A percentile compares a stretch with the other conserved stretches of the same genome.
phyloP scores from a whole-genome alignment of 2,888 invertebrate species.

The Nemotelus nigrinus region DNA sequence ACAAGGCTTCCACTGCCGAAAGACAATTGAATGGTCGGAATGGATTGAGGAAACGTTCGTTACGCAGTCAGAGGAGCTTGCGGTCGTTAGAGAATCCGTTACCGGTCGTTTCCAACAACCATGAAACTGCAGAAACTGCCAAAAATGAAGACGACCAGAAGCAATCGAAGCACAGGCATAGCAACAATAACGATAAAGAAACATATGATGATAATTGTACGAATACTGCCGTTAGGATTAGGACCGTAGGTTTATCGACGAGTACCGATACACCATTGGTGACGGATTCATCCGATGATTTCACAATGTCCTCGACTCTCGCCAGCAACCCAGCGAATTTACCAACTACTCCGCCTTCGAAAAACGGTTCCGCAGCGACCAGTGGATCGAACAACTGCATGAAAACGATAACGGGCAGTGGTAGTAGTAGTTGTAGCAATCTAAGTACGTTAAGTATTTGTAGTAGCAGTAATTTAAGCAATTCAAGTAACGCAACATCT shows the following conservation, averaged over 20 bases:
- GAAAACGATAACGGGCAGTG: slow-evolving; percentile 51
- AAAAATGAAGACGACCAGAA: background rate
- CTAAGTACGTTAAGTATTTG: slow-evolving; percentile 56
- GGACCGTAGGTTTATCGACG: background rate
- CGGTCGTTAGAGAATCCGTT: background rate
- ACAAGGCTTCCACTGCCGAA: slow-evolving; percentile 48
- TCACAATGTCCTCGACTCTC: background rate
- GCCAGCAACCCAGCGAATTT: slow-evolving; percentile 28
- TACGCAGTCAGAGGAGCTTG: slow-evolving; percentile 45
- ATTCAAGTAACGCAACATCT: slow-evolving; percentile 50
- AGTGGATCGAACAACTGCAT: slow-evolving; percentile 27
- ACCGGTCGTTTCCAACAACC: background rate
- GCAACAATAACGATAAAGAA: background rate
- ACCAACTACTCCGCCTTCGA: slow-evolving; percentile 28
- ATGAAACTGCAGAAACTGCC: slow-evolving; percentile 26
- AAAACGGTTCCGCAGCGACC: background rate
- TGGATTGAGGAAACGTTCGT: slow-evolving; percentile 36
- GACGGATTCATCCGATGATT: background rate
- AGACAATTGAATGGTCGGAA: slow-evolving; percentile 49
- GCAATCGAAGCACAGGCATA: background rate
- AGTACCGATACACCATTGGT: background rate
- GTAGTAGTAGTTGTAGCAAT: slow-evolving; percentile 55
- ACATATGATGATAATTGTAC: background rate
- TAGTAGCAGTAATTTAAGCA: slow-evolving; percentile 53
- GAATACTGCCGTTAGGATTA: background rate